Evolutionary conservation across 2,888 invertebrate genomes (phyloP).

Genomic region (Crocallis elinguaria): DNA sequence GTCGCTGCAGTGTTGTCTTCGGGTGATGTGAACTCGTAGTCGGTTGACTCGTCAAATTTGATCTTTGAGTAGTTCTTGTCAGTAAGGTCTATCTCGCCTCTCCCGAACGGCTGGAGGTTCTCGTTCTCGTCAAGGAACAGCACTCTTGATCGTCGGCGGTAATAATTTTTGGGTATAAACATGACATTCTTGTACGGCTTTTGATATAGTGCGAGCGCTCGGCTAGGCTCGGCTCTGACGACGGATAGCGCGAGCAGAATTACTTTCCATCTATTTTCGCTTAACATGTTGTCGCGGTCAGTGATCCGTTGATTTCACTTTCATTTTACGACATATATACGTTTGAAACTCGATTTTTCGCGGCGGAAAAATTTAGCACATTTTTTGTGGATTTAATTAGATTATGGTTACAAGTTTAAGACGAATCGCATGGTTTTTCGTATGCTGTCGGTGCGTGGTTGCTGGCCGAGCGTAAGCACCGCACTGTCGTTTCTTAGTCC

Average conservation of each 20-base stretch:
- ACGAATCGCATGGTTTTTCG: conserved; percentile 50
- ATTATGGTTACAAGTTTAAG: conserved; percentile 35
- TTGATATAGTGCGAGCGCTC: conserved; percentile 70
- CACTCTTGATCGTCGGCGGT: conserved; percentile 57
- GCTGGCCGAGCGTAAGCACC: conserved; percentile 38
- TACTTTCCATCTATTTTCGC: conserved; percentile 81
- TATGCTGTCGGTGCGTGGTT: conserved; percentile 39
- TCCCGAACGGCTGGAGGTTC: conserved; percentile 62
- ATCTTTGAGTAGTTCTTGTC: conserved; percentile 67
- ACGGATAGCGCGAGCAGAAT: conserved; percentile 67
- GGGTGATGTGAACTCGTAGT: conserved; percentile 75
- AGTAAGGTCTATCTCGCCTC: conserved; percentile 76
- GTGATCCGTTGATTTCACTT: conserved; percentile 74
- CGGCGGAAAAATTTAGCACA: conserved; percentile 48
- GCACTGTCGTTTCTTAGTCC: conserved; percentile 36
- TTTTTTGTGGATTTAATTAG: conserved; percentile 42
- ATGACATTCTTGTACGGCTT: conserved; percentile 65
- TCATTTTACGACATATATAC: conserved; percentile 58
- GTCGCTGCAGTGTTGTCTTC: conserved; percentile 49
- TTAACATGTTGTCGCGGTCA: conserved; percentile 79
- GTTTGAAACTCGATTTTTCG: conserved; percentile 31
- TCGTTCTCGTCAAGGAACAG: conserved; percentile 74
- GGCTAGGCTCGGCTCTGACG: conserved; percentile 70
- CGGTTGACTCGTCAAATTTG: conserved; percentile 78
- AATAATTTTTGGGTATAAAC: conserved; percentile 70